Percentiles rank a stretch among this genome's conserved stretches.
phyloP scores from a whole-genome alignment of 2,113 vertebrate species.

The Syngnathus scovelli region DNA sequence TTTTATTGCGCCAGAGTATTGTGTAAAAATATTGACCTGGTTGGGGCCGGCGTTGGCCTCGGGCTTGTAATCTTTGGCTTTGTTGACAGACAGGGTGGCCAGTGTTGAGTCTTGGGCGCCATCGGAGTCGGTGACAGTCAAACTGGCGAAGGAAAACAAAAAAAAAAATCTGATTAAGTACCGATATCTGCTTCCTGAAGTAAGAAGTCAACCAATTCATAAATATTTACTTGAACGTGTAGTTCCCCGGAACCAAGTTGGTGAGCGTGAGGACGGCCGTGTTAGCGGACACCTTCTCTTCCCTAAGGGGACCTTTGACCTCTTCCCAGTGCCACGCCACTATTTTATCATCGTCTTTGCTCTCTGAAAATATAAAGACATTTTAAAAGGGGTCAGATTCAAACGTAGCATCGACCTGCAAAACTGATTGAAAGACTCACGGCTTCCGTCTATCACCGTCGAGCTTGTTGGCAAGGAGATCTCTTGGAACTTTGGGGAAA shows the following conservation, averaged over 20 bases:
- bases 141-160: conserved; percentile 58
- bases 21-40: conserved; percentile 60
- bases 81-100: conserved; percentile 84
- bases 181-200: too few species aligned
- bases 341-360: conserved; percentile 93
- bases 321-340: conserved; percentile 94
- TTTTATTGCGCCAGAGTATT: background rate
- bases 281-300: conserved; percentile 88
- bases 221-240: conserved; percentile 84
- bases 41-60: conserved; percentile 90
- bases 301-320: conserved; percentile 88
- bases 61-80: conserved; percentile 91
- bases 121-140: conserved; percentile 92
- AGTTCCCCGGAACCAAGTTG: conserved; percentile 90
- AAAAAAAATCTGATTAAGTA: background rate
- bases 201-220: background rate
- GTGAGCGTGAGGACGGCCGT: conserved; percentile 82
- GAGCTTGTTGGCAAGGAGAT: conserved; percentile 94
- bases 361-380: conserved; percentile 68
- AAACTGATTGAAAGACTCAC: conserved; percentile 72
- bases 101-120: conserved; percentile 85
- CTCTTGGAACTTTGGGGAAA: conserved; percentile 88
- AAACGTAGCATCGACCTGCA: background rate
- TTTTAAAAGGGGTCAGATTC: background rate
- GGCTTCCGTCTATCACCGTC: conserved; percentile 92